Evolutionary conservation across 2,888 invertebrate species (phyloP).

Genomic region (Cheilosia impressa): DNA sequence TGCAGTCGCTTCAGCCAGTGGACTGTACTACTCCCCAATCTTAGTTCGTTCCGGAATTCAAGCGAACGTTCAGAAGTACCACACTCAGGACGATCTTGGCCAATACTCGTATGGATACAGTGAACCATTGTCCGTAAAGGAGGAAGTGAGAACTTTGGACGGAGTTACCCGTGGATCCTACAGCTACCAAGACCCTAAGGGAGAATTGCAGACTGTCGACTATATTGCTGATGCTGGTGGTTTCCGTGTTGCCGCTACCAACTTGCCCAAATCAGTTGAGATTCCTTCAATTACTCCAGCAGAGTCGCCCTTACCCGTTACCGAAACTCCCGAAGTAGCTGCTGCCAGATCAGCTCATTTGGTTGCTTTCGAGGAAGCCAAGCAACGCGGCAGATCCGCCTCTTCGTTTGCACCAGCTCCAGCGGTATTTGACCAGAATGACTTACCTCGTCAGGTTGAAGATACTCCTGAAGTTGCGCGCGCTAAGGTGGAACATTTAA

Average conservation of each 20-base stretch:
- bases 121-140: constrained; percentile 86
- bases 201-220: constrained; percentile 85
- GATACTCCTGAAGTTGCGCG: constrained; percentile 84
- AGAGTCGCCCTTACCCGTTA: constrained; percentile 75
- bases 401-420: neutral
- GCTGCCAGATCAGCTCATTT: constrained; percentile 79
- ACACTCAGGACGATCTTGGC: constrained; percentile 86
- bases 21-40: constrained; percentile 76
- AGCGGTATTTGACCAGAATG: constrained; percentile 12
- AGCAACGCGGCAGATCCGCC: constrained; percentile 76
- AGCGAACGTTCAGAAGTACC: constrained; percentile 84
- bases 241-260: constrained; percentile 87
- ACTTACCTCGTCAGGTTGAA: constrained; percentile 79
- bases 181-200: constrained; percentile 86
- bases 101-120: constrained; percentile 87
- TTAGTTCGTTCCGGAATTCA: constrained; percentile 79
- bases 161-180: constrained; percentile 87
- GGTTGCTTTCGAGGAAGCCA: constrained; percentile 79
- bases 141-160: constrained; percentile 85
- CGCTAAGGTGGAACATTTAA: constrained; percentile 82
- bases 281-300: constrained; percentile 75
- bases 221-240: constrained; percentile 86
- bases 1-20: constrained; percentile 77
- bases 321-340: constrained; percentile 79
- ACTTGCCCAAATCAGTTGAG: constrained; percentile 84